These are phyloP conservation scores for Brevimyrus niger DNA, from an alignment of 2,113 vertebrate genomes.

Conservation along the genomic window DNA sequence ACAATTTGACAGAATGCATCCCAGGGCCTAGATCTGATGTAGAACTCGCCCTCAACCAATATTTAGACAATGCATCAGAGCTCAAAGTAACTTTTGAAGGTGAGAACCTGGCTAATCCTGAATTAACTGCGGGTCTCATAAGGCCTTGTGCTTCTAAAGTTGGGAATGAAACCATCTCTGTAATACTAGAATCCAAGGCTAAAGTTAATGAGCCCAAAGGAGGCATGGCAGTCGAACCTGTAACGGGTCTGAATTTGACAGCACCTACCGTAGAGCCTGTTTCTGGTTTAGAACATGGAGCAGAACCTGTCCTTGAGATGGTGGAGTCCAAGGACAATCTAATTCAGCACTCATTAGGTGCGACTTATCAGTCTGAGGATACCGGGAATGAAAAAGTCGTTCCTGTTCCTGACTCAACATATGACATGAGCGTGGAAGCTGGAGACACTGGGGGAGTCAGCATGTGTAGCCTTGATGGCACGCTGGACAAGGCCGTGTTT, in stretches of 20 bases:
- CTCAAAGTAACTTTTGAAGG: neutral
- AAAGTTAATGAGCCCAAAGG: neutral
- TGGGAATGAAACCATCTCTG: neutral
- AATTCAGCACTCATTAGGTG: conserved; percentile 18
- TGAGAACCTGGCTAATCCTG: neutral
- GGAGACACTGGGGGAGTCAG: neutral
- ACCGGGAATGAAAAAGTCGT: neutral
- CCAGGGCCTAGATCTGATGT: neutral
- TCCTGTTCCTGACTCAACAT: neutral
- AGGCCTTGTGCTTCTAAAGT: neutral
- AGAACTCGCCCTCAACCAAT: neutral
- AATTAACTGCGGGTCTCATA: neutral
- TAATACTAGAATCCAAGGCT: neutral
- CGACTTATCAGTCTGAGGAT: neutral
- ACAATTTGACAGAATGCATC: neutral
- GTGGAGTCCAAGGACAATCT: neutral
- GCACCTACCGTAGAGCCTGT: neutral
- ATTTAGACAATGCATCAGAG: neutral
- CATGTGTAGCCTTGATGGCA: neutral
- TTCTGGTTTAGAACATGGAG: neutral
- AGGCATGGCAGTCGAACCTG: neutral
- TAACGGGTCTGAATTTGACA: neutral
- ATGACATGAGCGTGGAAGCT: neutral
- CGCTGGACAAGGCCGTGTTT: neutral
- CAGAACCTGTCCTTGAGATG: neutral